A percentile compares a stretch with the other conserved stretches of the same genome.
Conservation (phyloP, 2,113 vertebrate species). For the Pteronura brasiliensis region DNA sequence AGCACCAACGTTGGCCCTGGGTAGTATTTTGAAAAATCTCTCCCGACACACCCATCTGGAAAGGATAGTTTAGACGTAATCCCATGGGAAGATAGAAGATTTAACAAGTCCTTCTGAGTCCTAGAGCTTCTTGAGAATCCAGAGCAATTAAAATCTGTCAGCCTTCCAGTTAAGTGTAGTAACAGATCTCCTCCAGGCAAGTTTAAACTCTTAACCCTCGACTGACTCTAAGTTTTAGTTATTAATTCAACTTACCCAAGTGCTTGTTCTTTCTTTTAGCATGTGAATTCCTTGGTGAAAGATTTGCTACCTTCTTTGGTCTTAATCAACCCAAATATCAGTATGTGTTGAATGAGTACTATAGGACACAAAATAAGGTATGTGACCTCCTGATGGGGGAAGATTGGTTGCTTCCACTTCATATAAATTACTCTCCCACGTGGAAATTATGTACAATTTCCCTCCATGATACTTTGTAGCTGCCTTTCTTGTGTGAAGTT, state of each 20-base stretch:
- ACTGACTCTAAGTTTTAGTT: background rate
- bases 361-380: constrained; percentile 63
- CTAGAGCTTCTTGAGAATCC: background rate
- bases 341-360: constrained; percentile 80
- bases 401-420: background rate
- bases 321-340: constrained; percentile 84
- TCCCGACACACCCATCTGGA: background rate
- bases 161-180: too few relatives aligned
- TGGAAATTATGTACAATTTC: background rate
- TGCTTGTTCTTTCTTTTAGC: constrained; percentile 69
- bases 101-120: background rate
- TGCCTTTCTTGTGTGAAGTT: background rate
- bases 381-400: background rate
- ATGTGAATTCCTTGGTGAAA: constrained; percentile 85
- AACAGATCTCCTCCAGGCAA: background rate
- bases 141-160: background rate
- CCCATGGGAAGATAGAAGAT: background rate
- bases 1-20: background rate
- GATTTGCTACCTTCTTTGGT: constrained; percentile 80
- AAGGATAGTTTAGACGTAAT: background rate
- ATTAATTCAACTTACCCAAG: background rate
- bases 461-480: accelerated
- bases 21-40: background rate
- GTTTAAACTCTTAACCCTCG: background rate
- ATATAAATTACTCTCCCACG: background rate